phyloP scores from a whole-genome alignment of 2,113 vertebrate species.

The Phrynocephalus versicolor region DNA sequence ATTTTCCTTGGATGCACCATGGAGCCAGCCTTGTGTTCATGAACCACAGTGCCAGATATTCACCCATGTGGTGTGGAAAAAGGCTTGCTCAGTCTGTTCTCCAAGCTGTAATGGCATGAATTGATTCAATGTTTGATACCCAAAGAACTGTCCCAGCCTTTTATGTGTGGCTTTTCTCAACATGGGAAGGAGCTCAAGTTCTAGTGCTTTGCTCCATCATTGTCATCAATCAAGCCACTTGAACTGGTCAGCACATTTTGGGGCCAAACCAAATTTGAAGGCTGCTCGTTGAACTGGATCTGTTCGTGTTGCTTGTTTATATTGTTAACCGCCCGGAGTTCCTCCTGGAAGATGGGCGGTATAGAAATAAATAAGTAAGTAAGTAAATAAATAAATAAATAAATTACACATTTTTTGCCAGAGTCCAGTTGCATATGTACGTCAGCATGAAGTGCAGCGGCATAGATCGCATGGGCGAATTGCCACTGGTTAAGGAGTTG shows the following conservation, averaged over 20 bases:
- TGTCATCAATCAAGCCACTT: constrained; percentile 28
- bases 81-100: not conserved
- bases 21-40: not conserved
- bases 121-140: not conserved
- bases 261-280: too few species aligned
- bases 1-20: not conserved
- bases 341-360: too few species aligned
- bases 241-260: constrained; percentile 28
- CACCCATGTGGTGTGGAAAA: not conserved
- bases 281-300: too few species aligned
- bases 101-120: not conserved
- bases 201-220: constrained; percentile 45
- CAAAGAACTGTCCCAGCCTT: constrained; percentile 3
- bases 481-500: too few species aligned
- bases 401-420: not conserved
- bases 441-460: too few species aligned
- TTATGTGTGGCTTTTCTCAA: constrained; percentile 5
- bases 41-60: not conserved
- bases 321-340: too few species aligned
- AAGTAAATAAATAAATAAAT: too few species aligned
- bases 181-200: not conserved
- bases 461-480: too few species aligned
- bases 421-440: too few species aligned
- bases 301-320: too few species aligned
- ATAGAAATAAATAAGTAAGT: too few species aligned